A percentile compares a stretch with the other conserved stretches of the same genome.
phyloP scores from a whole-genome alignment of 2,888 invertebrate genomes.

The Spicauda simplicius region DNA sequence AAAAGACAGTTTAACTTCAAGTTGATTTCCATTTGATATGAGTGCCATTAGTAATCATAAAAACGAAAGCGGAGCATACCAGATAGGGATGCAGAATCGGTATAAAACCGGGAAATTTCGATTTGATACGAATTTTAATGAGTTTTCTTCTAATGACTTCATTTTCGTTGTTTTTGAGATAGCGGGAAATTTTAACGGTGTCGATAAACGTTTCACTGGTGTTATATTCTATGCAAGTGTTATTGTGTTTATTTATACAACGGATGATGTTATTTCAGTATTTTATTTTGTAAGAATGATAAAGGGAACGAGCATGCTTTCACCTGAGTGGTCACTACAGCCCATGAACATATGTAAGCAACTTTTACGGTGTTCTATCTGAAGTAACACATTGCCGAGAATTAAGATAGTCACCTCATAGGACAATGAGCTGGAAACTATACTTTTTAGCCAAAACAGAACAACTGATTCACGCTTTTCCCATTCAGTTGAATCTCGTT shows the following conservation, averaged over 20 bases:
- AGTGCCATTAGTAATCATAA: constrained; percentile 10
- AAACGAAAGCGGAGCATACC: constrained; percentile 3
- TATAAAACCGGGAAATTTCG: constrained; percentile 10
- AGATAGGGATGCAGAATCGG: constrained; percentile 10
- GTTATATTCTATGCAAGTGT: background rate
- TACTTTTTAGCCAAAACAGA: too few species aligned
- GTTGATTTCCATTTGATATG: constrained; percentile 4
- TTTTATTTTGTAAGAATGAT: too few species aligned
- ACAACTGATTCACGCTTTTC: too few species aligned
- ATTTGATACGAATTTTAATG: constrained; percentile 13
- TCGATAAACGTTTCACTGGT: background rate
- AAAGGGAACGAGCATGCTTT: too few species aligned
- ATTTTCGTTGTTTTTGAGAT: constrained; percentile 11
- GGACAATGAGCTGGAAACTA: too few species aligned
- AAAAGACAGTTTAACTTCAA: constrained; percentile 13
- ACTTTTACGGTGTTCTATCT: too few species aligned
- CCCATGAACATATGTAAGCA: too few species aligned
- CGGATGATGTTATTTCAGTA: too few species aligned
- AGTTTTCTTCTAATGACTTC: constrained; percentile 9
- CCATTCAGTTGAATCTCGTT: too few species aligned
- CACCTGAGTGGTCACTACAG: too few species aligned
- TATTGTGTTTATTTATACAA: background rate
- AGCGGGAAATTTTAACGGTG: background rate
- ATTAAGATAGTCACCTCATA: too few species aligned
- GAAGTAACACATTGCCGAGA: too few species aligned